Evolutionary conservation across 2,888 invertebrate species (phyloP), one percentile per base, ranked within the genome.

Genomic region (Bombylius major): DNA sequence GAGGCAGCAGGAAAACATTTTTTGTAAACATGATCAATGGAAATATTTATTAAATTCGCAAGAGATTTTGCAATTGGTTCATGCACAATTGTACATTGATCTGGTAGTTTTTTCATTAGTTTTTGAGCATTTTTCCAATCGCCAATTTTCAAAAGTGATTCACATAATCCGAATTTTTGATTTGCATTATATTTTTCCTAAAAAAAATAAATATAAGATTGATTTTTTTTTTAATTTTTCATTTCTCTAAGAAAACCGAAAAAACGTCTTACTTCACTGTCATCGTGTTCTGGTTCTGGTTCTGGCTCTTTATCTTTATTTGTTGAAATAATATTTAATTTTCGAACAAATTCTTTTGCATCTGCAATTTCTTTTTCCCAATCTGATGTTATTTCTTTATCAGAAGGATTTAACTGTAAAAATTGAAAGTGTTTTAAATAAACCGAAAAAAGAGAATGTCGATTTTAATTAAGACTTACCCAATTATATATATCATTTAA

Each of bases 151-250:
- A 98, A 71, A 51, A 97, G 75, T 0, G 95, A 93, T 70, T 94
- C 91, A 65, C 92, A 87, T 33, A 99, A 78, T 34, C 94, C 91
- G 65, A 96, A 82, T 75, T 98, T 98, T 74, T 99, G 97, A 77
- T 99, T 98, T 62, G 72, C 62, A 62, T 69, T 62, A 57, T 69
- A 72, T 56, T 70, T 71, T 34, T 71, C 71, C 66, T 70, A 36
- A 1, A 50, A 58, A n/a, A 23, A 23, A 23, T 23, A 23, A 23
- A 23, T 23, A 23, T 23, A 23, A 23, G 23, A 3, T 23, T 23
- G 23, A 23, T 23, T 23, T 23, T 23, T 23, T 23, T 33, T 42
- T 56, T 36, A 13, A 6, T 33, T 45, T 45, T 34, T 11, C 49
- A 55, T 53, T 39, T 33, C 45, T 11, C 42, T n/a, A 32, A 47